phyloP scores from a whole-genome alignment of 2,888 invertebrate species.

The Campoplex capitator region DNA sequence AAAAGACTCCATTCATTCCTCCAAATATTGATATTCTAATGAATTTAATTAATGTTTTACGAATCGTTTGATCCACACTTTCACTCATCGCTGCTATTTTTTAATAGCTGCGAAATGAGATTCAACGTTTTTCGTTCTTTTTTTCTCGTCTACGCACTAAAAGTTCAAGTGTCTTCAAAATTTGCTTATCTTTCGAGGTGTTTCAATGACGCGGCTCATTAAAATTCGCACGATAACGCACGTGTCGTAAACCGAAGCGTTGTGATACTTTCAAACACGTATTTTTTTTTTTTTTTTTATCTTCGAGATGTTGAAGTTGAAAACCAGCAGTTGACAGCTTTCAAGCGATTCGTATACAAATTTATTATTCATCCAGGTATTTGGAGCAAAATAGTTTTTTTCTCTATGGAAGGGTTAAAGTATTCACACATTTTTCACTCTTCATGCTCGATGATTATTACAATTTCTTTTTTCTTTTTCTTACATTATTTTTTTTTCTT shows the following conservation, averaged over 20 bases:
- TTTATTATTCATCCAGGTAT: neutral
- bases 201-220: neutral
- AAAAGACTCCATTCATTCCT: conserved; percentile 10
- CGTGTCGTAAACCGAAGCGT: neutral
- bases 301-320: neutral
- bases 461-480: neutral
- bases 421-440: neutral
- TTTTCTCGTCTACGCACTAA: neutral
- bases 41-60: neutral
- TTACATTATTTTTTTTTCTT: neutral
- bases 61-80: conserved; percentile 13
- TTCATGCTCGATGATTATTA: neutral
- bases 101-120: neutral
- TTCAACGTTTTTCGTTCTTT: neutral
- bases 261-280: neutral
- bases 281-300: neutral
- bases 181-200: neutral
- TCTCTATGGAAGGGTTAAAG: neutral
- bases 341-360: conserved; percentile 12
- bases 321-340: neutral
- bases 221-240: conserved; percentile 17
- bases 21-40: neutral
- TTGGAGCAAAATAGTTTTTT: conserved; percentile 1
- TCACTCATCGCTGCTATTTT: neutral
- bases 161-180: neutral